Evolutionary conservation across 2,113 vertebrate genomes (phyloP), one percentile per base, ranked within the genome.

Genomic region (Ivindomyrus marchei): DNA sequence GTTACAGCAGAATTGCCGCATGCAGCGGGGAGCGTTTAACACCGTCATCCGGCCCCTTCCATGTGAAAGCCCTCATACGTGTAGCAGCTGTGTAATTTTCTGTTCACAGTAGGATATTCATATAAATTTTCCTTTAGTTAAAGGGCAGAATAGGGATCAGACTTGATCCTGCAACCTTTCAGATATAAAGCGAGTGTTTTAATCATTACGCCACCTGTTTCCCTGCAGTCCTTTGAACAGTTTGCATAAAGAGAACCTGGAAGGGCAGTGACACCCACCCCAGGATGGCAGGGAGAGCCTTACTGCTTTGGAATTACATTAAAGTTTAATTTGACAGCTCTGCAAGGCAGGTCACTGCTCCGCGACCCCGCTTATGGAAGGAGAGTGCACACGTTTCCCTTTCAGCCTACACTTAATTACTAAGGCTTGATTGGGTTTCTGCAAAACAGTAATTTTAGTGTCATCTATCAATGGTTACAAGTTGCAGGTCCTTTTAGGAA

Each of bases 381-480:
- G 19, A 80, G 36, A 80, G 31, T 42, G 74, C 36, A 19, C 15
- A 15, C 2, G 39, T 39, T 19, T 2, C 9, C 4, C 80, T 50
- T n/a, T 9, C 15, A 39, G 36, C 47, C 24, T 3, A 77, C 17
- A 1, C 5, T 24, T 89, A 88, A 47, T 42, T 46, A 89, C 39
- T 58, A 8, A 52, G 19, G 91, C 70, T 92, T 91, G 92, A 89
- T 85, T 90, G 84, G 83, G 58, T 53, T 90, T 88, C 92, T 90
- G 89, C 15, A 50, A 90, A 91, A 70, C n/a, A 47, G n/a, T 88
- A 74, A 93, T n/a, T 80, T 24, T 15, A 9, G 42, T 27, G 24
- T 27, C 88, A 49, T 85, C 45, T 46, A 13, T 47, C 83, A 47
- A 24, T 47, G 45, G 8, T 47, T 85, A 85, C 24, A 27, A n/a